These are phyloP conservation scores for Bombus haemorrhoidalis DNA, from an alignment of 1,140 invertebrate species.

Conservation along the genomic window DNA sequence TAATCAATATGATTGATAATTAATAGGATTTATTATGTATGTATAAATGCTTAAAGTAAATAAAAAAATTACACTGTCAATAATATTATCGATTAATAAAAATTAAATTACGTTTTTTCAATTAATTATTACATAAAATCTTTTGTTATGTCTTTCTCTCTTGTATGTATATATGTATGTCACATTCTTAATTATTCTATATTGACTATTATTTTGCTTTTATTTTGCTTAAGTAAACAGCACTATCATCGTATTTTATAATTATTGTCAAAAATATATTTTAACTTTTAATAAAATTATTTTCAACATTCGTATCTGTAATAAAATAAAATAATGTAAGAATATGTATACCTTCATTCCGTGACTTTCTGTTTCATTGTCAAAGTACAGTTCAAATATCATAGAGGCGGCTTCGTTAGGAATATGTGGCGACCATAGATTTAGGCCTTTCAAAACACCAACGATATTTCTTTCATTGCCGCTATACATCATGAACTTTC, in stretches of 20 bases:
- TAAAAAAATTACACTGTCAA: too few species aligned
- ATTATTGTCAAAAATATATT: background rate
- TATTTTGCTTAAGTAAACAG: too few species aligned
- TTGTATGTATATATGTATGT: too few species aligned
- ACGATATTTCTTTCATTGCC: constrained; percentile 74
- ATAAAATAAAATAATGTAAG: background rate
- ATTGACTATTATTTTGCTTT: too few species aligned
- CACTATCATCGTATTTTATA: background rate
- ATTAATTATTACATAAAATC: too few species aligned
- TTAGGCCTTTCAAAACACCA: constrained; percentile 70
- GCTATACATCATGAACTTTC: constrained; percentile 73
- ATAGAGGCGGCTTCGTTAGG: constrained; percentile 66
- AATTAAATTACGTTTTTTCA: too few species aligned
- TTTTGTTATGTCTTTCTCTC: too few species aligned
- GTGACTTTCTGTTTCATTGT: constrained; percentile 62
- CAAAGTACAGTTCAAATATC: constrained; percentile 73
- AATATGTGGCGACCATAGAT: constrained; percentile 63
- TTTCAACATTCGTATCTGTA: background rate
- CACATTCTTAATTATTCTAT: too few species aligned
- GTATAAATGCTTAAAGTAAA: too few species aligned
- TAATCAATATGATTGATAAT: too few species aligned
- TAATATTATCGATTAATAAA: too few species aligned
- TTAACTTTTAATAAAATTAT: background rate
- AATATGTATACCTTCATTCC: constrained; percentile 70
- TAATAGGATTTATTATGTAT: too few species aligned